Evolutionary conservation across 2,113 vertebrate genomes (phyloP), one percentile per base, ranked within the genome.

Genomic region (Tapirus terrestris): DNA sequence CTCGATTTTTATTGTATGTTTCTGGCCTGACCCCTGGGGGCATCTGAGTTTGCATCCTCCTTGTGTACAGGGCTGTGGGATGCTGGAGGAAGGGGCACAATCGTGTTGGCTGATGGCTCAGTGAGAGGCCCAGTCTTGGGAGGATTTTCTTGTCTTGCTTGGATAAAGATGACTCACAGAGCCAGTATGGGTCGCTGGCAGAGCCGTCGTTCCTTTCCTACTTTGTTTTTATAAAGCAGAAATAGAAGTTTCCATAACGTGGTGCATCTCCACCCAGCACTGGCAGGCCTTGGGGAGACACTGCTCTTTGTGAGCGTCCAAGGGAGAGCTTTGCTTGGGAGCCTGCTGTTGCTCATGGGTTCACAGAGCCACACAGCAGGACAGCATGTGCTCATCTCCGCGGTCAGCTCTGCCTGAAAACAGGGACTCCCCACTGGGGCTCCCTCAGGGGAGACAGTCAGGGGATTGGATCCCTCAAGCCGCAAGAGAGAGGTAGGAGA

Each of bases 211-310:
- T 95, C 86, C 75, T 80, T 68, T 33, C 75, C 77, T 23, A 6
- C 77, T 96, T 77, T 97, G 93, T 94, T 96, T 96, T 91, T 39
- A n/a, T 23, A 91, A 95, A 93, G 63, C 77, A 96, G 91, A 97
- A 95, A 97, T 92, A 94, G 94, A 97, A 95, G 67, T 97, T 97
- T 96, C 96, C 96, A 95, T 85, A 87, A 86, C 0, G 8, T 39
- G 75, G 56, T 39, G 33, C 33, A 2, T 13, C 96, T 51, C 91
- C 94, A 75, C 88, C 97, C 91, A 21, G 70, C 16, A 0, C 58
- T 72, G 29, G 68, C 80, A 31, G 51, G 60, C 60, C 29, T 5
- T 8, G 51, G 53, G 48, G n/a, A 75, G 67, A 45, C 5, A 0
- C 76, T 9, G 68, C 82, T 45, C 29, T 29, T 6, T 10, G 33